Evolutionary conservation across 2,888 invertebrate species (phyloP).

Genomic region (Limnephilus marmoratus): DNA sequence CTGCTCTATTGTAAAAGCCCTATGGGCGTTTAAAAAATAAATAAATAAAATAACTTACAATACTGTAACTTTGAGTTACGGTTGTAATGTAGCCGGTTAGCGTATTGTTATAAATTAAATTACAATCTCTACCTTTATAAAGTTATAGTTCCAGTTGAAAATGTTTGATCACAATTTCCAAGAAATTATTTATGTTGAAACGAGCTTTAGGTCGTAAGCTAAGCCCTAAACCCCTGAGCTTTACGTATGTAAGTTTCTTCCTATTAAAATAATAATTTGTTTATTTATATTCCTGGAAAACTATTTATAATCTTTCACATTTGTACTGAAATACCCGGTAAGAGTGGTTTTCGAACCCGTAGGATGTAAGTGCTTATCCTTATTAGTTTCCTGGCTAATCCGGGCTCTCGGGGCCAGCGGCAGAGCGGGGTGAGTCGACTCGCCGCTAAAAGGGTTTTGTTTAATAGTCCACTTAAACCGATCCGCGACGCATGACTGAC

Average conservation of each 20-base stretch:
- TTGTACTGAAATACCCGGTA: not conserved
- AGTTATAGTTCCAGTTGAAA: not conserved
- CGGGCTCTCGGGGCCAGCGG: conserved; percentile 30
- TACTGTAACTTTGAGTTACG: too few species aligned
- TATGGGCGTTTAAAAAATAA: too few species aligned
- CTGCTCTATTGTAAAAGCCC: too few species aligned
- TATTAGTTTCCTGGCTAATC: conserved; percentile 52
- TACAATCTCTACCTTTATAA: too few species aligned
- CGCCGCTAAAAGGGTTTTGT: conserved; percentile 60
- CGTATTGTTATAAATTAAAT: not conserved
- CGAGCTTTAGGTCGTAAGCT: not conserved
- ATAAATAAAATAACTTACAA: too few species aligned
- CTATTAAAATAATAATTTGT: not conserved
- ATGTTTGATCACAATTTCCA: not conserved
- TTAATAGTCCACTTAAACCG: conserved; percentile 64
- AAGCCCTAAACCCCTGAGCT: not conserved
- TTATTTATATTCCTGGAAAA: not conserved
- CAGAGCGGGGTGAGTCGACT: not conserved
- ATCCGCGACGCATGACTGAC: conserved; percentile 65
- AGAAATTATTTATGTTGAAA: not conserved
- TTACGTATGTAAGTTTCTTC: not conserved
- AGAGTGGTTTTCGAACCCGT: not conserved
- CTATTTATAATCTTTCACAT: conserved; percentile 4
- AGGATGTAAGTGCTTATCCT: conserved; percentile 39
- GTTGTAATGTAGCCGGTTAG: too few species aligned